Base-by-base conservation (phyloP, 2,797 vertebrate species). In the Chloroceryle amazona region DNA sequence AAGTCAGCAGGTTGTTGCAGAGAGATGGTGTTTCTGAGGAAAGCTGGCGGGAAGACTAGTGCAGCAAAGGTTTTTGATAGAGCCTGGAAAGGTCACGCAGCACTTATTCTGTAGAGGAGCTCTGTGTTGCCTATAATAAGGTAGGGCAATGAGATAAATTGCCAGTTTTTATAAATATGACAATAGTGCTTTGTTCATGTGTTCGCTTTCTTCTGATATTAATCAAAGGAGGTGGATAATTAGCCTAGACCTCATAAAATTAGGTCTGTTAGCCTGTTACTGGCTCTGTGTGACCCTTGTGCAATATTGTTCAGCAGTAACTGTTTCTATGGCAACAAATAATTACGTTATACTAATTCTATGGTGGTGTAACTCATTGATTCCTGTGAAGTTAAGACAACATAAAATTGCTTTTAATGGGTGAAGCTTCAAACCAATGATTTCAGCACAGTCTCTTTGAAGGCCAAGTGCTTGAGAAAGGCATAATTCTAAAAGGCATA, bases 321-420 rank as follows among this genome's bases (percentile, higher is more conserved):
- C 91, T 94, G 91, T 90, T 93, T 93, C 94, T 94, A 47, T 90
- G 91, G 90, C 82, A 95, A 93, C 70, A 95, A 92, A 76, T 80
- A 94, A 66, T 93, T 68, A 81, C 19, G 26, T 60, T 93, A 57
- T 68, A 80, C 23, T 90, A n/a, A 66, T 95, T 95, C 90, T 91
- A 86, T 89, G 76, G 39, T 95, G 42, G 2, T 84, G 51, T 81
- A 91, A 63, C 80, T 94, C 58, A 81, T 46, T 90, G 60, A 91
- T 96, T 95, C 63, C 80, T 90, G 66, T 86, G 85, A 91, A 86
- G 42, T 91, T 94, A 94, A 35, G 76, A 83, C 80, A 95, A 90
- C 33, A 73, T 84, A 75, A 93, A 95, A 90, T 95, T 91, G 39
- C 57, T 60, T 85, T 88, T 94, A 95, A 86, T 95, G 75, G 81